Evolutionary conservation across 2,113 vertebrate species (phyloP), one percentile per base, ranked within the genome.

Genomic region (Pangasianodon hypophthalmus): DNA sequence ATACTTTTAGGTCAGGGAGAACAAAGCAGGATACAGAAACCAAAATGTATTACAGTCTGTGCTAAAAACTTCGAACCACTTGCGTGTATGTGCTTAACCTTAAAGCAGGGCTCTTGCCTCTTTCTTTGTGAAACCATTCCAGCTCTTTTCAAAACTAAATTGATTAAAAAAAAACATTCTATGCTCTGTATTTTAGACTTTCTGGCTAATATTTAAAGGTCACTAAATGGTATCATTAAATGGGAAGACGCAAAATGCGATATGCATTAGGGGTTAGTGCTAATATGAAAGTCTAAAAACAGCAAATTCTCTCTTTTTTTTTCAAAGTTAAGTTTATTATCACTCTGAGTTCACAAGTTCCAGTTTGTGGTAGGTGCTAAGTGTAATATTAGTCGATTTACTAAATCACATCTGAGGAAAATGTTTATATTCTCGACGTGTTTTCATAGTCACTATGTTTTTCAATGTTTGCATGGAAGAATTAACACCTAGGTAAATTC

Each of bases 401-500:
- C 37, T 21, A 44, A 16, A 37, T 37, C 82, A 62, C 19, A 60
- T 84, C 52, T 44, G 8, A 84, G 56, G 37, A 44, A 41, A 44
- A 62, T 84, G 19, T 58, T 58, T 24, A 58, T 16, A 58, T 58
- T 24, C 18, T 46, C 32, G 4, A 18, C 13, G 0, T 13, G 10
- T 52, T 81, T 52, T 29, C 2, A 24, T 8, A 9, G 13, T 83
- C n/a, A 56, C 29, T 11, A 14, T 82, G 56, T 41, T 84, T 84
- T 84, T 29, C 82, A 46, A 2, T 84, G 82, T 62, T 83, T 56
- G 52, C n/a, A 0, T 21, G n/a, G 8, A 32, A 56, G 21, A 84
- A 84, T 44, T 84, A 84, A 84, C 82, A 84, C 82, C 82, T 62
- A 62, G 58, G 37, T 84, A 62, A 84, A 84, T 84, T 29, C 56